Evolutionary conservation across 2,888 invertebrate species (phyloP), one percentile per base, ranked within the genome.

Genomic region (Microctonus hyperodae): DNA sequence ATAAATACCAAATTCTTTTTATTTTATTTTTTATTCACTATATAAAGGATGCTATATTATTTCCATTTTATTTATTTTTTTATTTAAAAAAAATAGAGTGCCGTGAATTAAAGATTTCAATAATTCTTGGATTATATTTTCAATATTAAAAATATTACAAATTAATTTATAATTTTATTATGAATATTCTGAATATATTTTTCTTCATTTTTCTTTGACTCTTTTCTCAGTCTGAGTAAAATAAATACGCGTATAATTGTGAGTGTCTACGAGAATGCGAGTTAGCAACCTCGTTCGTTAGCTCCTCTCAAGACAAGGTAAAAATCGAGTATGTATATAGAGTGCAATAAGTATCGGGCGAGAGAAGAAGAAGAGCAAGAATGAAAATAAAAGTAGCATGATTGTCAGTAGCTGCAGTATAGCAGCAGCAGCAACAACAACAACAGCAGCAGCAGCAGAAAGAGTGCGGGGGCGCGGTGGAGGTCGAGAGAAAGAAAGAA

Each of bases 401-500:
- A 56, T 44, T 57, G n/a, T 37, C 33, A 40, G 28, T 20, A 55
- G 28, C 33, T 67, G 53, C 28, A 60, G 31, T 33, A 40, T 44
- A 60, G 50, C 37, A 44, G 35, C 31, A 33, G 57, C 16, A 48
- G 44, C 13, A 35, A 35, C 37, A 62, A n/a, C n/a, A n/a, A n/a
- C n/a, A 58, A 33, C 20, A 53, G 28, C 51, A 33, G 57, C 16
- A 48, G 51, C 13, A 35, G 44, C 37, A 62, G 59, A 57, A 59
- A 48, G 57, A 40, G 25, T 40, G 44, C 48, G 55, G 69, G 61
- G 57, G 62, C 56, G 33, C 62, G 31, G 25, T 51, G 58, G 28
- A 64, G 63, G 61, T 58, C 11, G 40, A 64, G 51, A 73, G 75
- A 75, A 75, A 77, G 77, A 76, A 74, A 75, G 74, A 78, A 76